phyloP scores from a whole-genome alignment of 2,888 invertebrate species.

The Piscicola geometra region DNA sequence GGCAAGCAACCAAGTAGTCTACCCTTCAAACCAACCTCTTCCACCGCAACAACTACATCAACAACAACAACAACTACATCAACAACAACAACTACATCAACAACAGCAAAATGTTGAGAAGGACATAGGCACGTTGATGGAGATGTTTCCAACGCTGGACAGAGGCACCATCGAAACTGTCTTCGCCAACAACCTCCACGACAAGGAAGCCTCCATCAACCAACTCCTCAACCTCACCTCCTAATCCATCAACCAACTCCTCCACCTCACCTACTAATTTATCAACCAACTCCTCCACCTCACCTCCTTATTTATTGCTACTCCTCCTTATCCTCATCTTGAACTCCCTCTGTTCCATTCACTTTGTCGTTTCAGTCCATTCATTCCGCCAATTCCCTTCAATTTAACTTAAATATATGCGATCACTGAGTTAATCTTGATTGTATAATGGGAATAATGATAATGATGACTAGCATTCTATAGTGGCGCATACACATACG shows the following conservation, averaged over 20 bases:
- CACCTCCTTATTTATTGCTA: no score
- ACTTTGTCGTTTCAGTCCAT: no score
- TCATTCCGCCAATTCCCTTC: no score
- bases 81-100: constrained; percentile 1
- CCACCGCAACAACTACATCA: neutral
- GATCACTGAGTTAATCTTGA: no score
- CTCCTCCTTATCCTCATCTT: no score
- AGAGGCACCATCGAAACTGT: constrained; percentile 20
- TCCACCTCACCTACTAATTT: no score
- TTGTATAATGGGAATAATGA: no score
- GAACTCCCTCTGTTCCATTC: no score
- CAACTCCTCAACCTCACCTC: constrained; percentile 30
- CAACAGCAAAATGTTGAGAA: constrained; percentile 9
- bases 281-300: no score
- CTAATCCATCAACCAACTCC: neutral
- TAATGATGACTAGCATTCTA: no score
- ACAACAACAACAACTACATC: neutral
- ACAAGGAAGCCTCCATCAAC: constrained; percentile 32
- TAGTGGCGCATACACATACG: no score
- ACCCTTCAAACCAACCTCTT: neutral
- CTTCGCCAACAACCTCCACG: neutral
- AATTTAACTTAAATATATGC: no score
- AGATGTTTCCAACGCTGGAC: constrained; percentile 31
- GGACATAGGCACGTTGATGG: constrained; percentile 23
- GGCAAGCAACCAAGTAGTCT: neutral